These are phyloP conservation scores for Galagoides demidoff DNA, from an alignment of 2,797 vertebrate species.

Conservation along the genomic window DNA sequence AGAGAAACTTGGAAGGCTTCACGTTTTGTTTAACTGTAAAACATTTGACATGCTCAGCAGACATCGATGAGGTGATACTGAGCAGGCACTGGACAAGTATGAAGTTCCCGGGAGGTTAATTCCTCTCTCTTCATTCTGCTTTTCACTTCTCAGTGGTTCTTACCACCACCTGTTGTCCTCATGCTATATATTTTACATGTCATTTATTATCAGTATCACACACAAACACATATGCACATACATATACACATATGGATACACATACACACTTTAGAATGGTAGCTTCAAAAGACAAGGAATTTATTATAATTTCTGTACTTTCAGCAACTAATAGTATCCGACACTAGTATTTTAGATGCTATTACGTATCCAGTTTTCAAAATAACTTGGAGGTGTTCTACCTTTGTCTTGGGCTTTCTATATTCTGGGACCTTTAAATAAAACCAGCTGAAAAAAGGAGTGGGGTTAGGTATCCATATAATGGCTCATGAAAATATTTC, in stretches of 20 bases:
- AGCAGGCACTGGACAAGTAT: background rate
- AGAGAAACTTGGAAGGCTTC: background rate
- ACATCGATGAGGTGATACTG: background rate
- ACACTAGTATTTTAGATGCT: too few species aligned
- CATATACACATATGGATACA: too few species aligned
- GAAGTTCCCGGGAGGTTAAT: background rate
- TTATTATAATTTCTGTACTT: background rate
- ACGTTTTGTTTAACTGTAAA: background rate
- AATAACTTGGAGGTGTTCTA: background rate
- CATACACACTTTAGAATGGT: background rate
- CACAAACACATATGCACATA: too few species aligned
- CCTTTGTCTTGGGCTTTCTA: background rate
- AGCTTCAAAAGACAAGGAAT: background rate
- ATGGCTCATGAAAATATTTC: background rate
- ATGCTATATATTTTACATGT: background rate
- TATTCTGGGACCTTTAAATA: background rate
- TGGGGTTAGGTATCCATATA: background rate
- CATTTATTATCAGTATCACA: background rate
- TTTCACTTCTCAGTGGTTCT: background rate
- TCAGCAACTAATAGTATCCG: background rate
- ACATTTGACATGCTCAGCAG: background rate
- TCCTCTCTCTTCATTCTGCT: background rate
- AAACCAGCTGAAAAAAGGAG: background rate
- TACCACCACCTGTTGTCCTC: background rate
- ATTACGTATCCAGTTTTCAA: background rate